Conservation (phyloP, 1,140 invertebrate species). For the Leptinotarsa undecemlineata region DNA sequence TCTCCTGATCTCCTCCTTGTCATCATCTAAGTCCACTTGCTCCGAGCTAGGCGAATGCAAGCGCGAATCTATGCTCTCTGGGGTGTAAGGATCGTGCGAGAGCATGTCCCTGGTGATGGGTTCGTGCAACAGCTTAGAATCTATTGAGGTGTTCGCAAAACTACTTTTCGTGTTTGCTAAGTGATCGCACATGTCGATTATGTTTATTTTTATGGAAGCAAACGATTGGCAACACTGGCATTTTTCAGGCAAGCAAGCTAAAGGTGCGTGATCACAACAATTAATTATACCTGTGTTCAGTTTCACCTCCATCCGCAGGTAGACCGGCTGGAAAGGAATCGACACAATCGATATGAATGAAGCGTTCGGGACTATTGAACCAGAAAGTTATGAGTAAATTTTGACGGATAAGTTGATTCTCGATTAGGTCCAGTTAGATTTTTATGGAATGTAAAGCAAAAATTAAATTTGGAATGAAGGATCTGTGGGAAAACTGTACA, state of each 20-base stretch:
- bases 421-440: no score
- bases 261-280: constrained; percentile 62
- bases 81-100: constrained; percentile 72
- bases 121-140: constrained; percentile 61
- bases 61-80: constrained; percentile 75
- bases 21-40: constrained; percentile 26
- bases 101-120: constrained; percentile 55
- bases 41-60: constrained; percentile 62
- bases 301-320: constrained; percentile 71
- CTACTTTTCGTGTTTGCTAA: constrained; percentile 38
- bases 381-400: no score
- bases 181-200: constrained; percentile 50
- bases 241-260: constrained; percentile 56
- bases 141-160: constrained; percentile 43
- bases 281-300: constrained; percentile 77
- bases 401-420: no score
- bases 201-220: constrained; percentile 60
- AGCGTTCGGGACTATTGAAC: no score
- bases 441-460: no score
- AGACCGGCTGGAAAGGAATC: constrained; percentile 75
- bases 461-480: no score
- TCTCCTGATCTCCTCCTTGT: constrained; percentile 23
- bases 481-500: no score
- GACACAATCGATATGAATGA: constrained; percentile 17
- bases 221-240: constrained; percentile 57